Evolutionary conservation across 2,113 vertebrate species (phyloP).

Genomic region (Glaucidium brasilianum): DNA sequence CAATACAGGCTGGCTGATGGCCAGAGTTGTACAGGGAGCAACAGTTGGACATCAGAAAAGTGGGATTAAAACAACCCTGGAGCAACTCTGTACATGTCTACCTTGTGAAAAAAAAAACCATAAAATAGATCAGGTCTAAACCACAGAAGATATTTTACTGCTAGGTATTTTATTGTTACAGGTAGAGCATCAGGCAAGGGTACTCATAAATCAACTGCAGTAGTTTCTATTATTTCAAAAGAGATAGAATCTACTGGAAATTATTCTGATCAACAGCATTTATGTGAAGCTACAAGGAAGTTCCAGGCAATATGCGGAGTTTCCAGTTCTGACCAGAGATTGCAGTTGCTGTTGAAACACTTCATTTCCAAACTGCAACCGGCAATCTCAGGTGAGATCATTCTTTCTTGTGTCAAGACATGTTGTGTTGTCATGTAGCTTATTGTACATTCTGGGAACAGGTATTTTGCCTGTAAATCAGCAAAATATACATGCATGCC

Average conservation of each 20-base stretch:
- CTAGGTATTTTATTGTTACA: background rate
- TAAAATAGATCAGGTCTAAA: background rate
- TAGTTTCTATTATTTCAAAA: background rate
- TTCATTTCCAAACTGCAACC: constrained; percentile 8
- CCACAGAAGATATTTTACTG: background rate
- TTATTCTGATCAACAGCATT: background rate
- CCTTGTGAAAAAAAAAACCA: background rate
- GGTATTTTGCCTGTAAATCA: constrained; percentile 10
- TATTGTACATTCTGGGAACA: background rate
- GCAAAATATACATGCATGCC: background rate
- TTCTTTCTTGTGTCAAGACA: constrained; percentile 13
- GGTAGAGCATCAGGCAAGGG: background rate
- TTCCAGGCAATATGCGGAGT: background rate
- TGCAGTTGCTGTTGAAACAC: constrained; percentile 2
- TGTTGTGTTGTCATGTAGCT: background rate
- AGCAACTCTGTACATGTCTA: background rate
- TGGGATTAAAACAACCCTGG: background rate
- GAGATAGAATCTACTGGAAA: background rate
- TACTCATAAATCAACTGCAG: background rate
- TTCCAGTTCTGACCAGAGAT: background rate
- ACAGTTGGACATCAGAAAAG: background rate
- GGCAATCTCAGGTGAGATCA: background rate
- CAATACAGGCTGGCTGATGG: background rate
- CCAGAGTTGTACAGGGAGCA: background rate
- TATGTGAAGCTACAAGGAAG: background rate